Evolutionary conservation across 2,888 invertebrate genomes (phyloP).

Genomic region (Tenthredo distinguenda): DNA sequence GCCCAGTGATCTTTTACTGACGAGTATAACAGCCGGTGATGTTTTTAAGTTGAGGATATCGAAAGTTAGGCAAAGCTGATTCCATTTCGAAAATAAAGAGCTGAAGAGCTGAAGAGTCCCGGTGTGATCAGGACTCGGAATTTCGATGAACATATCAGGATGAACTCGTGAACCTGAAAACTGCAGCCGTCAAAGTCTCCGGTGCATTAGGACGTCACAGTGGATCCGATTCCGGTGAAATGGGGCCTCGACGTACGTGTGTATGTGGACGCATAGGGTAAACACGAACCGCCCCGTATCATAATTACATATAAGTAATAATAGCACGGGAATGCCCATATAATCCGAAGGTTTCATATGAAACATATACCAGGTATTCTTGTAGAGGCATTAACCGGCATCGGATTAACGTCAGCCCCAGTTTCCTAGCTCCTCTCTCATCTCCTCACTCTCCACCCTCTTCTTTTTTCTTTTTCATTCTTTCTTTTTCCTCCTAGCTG

Average conservation of each 20-base stretch:
- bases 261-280: conserved; percentile 56
- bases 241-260: not conserved
- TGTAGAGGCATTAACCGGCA: conserved; percentile 56
- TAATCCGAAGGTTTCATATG: conserved; percentile 40
- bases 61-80: not conserved
- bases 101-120: not conserved
- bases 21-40: not conserved
- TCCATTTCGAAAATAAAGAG: not conserved
- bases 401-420: conserved; percentile 60
- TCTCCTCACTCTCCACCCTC: conserved; percentile 38
- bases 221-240: conserved; percentile 60
- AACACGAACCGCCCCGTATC: conserved; percentile 63
- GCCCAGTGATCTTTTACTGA: not conserved
- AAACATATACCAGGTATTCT: conserved; percentile 21
- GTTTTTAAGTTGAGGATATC: not conserved
- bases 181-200: not conserved
- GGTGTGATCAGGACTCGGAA: not conserved
- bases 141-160: not conserved
- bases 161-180: not conserved
- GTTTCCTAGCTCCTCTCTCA: conserved; percentile 55
- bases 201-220: not conserved
- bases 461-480: conserved; percentile 33
- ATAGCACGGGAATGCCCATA: conserved; percentile 34
- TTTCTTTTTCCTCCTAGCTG: not conserved
- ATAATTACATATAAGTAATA: conserved; percentile 54